Evolutionary conservation across 2,888 invertebrate genomes (phyloP), one percentile per base, ranked within the genome.

Genomic region (Andrena fulva): DNA sequence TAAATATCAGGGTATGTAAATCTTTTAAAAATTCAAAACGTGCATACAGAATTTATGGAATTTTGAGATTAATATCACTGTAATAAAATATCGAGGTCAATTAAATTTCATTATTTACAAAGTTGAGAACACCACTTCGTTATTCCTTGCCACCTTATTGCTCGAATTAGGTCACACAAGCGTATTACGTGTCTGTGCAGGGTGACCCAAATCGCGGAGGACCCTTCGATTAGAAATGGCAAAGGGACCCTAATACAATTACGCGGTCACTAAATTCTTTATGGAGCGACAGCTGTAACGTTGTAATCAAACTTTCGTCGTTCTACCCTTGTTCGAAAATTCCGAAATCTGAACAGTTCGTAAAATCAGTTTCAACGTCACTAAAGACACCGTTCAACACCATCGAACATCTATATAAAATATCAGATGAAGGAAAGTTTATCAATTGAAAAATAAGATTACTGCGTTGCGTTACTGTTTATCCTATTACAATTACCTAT

Each of bases 261-360:
- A 62, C 62, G 7, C 42, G 69, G 29, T 69, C 63, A 62, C 63
- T 75, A 68, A 67, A 75, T 75, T 68, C 68, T 42, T 75, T 62
- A 20, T 52, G 27, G 31, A 33, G 29, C 8, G 7, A n/a, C 20
- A 52, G 16, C n/a, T 59, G 42, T 16, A 42, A 16, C 42, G 48
- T 33, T 62, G 24, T 52, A 62, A 35, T 50, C 24, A 52, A 68
- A 62, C 33, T 52, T 68, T 68, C 50, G 5, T 20, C 24, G 24
- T 4, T n/a, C 16, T 48, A 33, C 12, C n/a, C 12, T 56, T 35
- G 56, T 27, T 52, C 7, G 20, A 56, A 42, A n/a, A 33, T 52
- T 33, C n/a, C 8, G 12, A 12, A n/a, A 16, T n/a, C 24, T 27
- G 24, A 63, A 42, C 54, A 35, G 1, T 27, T 63, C 4, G 10